Base-by-base conservation (phyloP, 2,113 vertebrate species). In the Thunnus thynnus region DNA sequence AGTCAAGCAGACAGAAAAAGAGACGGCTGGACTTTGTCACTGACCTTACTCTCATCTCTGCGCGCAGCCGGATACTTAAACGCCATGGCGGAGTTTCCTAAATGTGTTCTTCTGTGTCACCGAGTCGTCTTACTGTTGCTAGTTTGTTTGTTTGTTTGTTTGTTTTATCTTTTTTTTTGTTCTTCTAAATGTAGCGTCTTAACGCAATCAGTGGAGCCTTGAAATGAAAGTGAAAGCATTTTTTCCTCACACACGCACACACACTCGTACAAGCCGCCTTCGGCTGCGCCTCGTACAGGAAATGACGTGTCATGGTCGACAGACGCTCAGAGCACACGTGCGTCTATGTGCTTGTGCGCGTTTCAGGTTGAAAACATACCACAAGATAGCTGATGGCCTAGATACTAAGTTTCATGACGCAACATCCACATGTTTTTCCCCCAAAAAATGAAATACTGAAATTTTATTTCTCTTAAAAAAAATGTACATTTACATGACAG, bases 171-270 rank as follows among this genome's bases (percentile, higher is more conserved):
- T 64, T 30, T 30, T 30, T 20, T 67, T 41, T n/a, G 22, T 51
- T 55, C 17, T 25, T 72, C 9, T 7, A 10, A 17, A 18, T 14
- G 55, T 44, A 1, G 62, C 74, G 36, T 20, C 46, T 20, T 3
- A 10, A 6, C 4, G 51, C 48, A 81, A 30, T 67, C 69, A 80
- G 69, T 18, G 57, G 13, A 7, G 52, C 1, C 12, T 32, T 3
- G 76, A 88, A 93, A 67, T 13, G 93, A 95, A 95, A 95, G 90
- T 90, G 91, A 92, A 93, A 94, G 79, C 27, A 76, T 64, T 18
- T 48, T 36, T 22, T 5, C 9, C 9, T 0, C 69, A 20, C 44
- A 44, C 36, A 16, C 18, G 1, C 48, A 8, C 25, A 3, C 8
- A 0, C 13, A 18, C 12, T 58, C 6, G 22, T 20, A 1, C 13